Conservation (phyloP, 2,113 vertebrate species). For the Lepus americanus region DNA sequence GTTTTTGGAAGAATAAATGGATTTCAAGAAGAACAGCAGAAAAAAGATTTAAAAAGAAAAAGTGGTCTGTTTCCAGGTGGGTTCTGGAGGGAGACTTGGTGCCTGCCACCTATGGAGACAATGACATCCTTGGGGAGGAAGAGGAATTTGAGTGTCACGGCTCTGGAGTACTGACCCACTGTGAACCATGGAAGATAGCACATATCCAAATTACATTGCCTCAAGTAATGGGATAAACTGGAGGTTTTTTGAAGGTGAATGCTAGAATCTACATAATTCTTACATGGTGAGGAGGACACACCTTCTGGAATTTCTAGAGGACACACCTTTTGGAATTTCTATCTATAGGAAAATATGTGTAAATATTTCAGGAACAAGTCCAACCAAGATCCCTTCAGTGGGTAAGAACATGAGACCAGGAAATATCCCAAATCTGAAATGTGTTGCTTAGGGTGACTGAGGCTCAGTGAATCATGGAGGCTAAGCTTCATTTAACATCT, state of each 20-base stretch:
- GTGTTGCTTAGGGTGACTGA: not conserved
- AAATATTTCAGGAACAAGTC: not conserved
- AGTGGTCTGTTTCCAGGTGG: not conserved
- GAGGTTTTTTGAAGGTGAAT: not conserved
- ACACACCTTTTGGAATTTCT: not conserved
- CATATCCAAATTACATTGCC: not conserved
- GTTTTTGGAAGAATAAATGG: conserved; percentile 80
- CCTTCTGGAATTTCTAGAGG: not conserved
- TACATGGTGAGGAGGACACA: not conserved
- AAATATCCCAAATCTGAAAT: not conserved
- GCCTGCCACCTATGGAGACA: too few relatives aligned
- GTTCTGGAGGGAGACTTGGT: not conserved
- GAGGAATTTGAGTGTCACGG: not conserved
- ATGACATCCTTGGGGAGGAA: not conserved
- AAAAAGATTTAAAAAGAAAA: conserved; percentile 38
- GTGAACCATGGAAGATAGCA: not conserved
- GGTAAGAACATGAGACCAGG: not conserved
- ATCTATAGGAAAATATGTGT: not conserved
- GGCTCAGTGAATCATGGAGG: not conserved
- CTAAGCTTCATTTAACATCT: not conserved
- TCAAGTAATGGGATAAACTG: not conserved
- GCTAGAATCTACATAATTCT: not conserved
- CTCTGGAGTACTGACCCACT: not conserved
- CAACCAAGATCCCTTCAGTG: not conserved
- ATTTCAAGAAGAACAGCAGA: conserved; percentile 58